A percentile compares a stretch with the other conserved stretches of the same genome.
Evolutionary conservation across 2,797 vertebrate species (phyloP).

Genomic region (Lutjanus argentimaculatus): DNA sequence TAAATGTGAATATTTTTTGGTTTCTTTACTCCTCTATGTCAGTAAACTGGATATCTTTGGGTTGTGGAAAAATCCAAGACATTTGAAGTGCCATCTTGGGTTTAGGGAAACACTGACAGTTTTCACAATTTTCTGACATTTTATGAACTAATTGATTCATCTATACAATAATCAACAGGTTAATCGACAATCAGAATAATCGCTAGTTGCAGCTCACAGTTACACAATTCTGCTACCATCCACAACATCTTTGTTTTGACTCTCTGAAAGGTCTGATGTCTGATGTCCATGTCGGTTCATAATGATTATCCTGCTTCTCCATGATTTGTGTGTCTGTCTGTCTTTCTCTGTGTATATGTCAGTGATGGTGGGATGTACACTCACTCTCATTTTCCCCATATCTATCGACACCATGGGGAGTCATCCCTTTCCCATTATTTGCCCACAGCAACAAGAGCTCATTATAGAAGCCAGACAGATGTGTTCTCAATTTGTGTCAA

Average conservation of each 20-base stretch:
- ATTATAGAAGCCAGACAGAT: slow-evolving; percentile 75
- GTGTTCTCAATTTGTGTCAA: slow-evolving; percentile 67
- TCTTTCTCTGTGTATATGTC: slow-evolving; percentile 3
- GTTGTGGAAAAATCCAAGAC: too few species aligned
- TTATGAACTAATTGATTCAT: too few species aligned
- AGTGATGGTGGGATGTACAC: slow-evolving; percentile 41
- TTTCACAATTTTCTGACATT: too few species aligned
- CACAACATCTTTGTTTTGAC: slow-evolving; percentile 2
- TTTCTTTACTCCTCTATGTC: too few species aligned
- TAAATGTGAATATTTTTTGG: too few species aligned
- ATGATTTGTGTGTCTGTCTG: slow-evolving; percentile 22
- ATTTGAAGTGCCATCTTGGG: too few species aligned
- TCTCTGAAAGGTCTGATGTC: slow-evolving; percentile 24
- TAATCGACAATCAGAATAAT: too few species aligned
- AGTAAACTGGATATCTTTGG: too few species aligned
- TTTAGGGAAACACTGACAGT: too few species aligned
- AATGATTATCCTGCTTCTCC: not conserved
- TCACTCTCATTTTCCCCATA: slow-evolving; percentile 49
- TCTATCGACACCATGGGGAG: slow-evolving; percentile 68
- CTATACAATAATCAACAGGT: too few species aligned
- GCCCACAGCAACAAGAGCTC: slow-evolving; percentile 77
- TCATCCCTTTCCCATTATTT: slow-evolving; percentile 64
- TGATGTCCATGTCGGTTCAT: not conserved
- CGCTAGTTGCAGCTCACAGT: not conserved
- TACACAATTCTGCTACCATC: slow-evolving; percentile 4